Base-by-base conservation (phyloP, 2,888 invertebrate species). In the Agrilus mali region DNA sequence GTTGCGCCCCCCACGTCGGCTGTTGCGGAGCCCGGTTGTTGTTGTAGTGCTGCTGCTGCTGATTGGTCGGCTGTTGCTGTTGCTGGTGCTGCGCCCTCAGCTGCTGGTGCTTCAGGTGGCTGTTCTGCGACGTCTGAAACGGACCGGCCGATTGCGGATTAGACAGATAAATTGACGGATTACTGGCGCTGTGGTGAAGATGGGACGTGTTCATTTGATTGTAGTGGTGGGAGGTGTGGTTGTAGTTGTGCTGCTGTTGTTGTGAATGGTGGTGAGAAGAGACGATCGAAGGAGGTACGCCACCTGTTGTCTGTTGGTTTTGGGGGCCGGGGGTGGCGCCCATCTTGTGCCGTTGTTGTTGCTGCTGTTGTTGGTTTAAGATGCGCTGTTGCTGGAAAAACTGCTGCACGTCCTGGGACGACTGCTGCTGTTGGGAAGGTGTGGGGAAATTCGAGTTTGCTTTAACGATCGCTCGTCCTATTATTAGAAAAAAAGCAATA, bases 401-500 rank as follows among this genome's bases (percentile, higher is more conserved):
- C 17, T 51, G 50, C 38, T 61, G 61, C 36, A 61, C 60, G 33
- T 63, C 63, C 42, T 60, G 59, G 53, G 56, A 61, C 50, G 65
- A 68, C 46, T 65, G 64, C 46, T 63, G 58, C 34, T 56, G 54
- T 27, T 61, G 55, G 44, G 47, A 59, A 36, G 52, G 56, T 40
- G 65, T 63, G 44, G 68, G 61, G 49, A 60, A 63, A 50, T 61
- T 65, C 43, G 61, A 58, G 50, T 70, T 70, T 12, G 73, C 74
- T 59, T 76, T 77, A 32, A 76, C 74, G 48, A 76, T 76, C 35
- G 75, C 72, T 51, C 76, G 72, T 50, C 75, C 76, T 63, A 53
- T 43, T 45, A 7, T 13, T 31, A 39, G n/a, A 39, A 39, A 31
- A 7, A 10, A 38, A 32, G 12, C 34, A 33, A 14, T 8, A 41